Evolutionary conservation across 2,113 vertebrate genomes (phyloP), one percentile per base, ranked within the genome.

Genomic region (Eptatretus burgeri): DNA sequence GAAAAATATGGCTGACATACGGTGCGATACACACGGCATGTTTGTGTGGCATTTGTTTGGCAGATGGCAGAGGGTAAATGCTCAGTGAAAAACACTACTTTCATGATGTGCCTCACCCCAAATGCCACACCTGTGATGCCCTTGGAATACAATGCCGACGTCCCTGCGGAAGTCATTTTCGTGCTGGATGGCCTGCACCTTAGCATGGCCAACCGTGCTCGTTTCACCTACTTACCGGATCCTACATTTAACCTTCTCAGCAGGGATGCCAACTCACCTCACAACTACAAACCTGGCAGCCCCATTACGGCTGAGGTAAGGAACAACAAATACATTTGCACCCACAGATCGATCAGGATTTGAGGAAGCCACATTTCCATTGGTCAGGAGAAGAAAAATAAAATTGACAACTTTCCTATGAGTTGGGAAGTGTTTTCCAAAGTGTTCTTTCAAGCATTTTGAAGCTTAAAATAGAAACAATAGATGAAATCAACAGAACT

Each of bases 261-360:
- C 70, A 74, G 78, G 1, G 80, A 82, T 65, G 81, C 78, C 19
- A 72, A 71, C 66, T 76, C 75, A 41, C 84, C 82, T 0, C 94
- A 87, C 74, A 80, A 81, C 52, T 86, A 95, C 76, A 98, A 94
- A 69, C 88, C 89, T 0, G 85, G 91, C 65, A 94, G 89, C 5
- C 83, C 94, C 75, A 84, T 98, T 60, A 89, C 86, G 52, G 83
- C 95, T 64, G 91, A 98, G 87, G 91, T 95, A 73, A 62, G 1
- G 13, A n/a, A 12, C 9, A n/a, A 1, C 13, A 10, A 2, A 51
- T 1, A 27, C 18, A 12, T 13, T 1, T 20, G 56, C 11, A 17
- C 14, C 14, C 52, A 17, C 14, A 17, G 56, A 20, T 56, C 52
- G 14, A 17, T 60, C 56, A 20, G n/a, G 56, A 10, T 20, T n/a